phyloP scores from a whole-genome alignment of 2,113 vertebrate genomes.

The Crocuta crocuta region DNA sequence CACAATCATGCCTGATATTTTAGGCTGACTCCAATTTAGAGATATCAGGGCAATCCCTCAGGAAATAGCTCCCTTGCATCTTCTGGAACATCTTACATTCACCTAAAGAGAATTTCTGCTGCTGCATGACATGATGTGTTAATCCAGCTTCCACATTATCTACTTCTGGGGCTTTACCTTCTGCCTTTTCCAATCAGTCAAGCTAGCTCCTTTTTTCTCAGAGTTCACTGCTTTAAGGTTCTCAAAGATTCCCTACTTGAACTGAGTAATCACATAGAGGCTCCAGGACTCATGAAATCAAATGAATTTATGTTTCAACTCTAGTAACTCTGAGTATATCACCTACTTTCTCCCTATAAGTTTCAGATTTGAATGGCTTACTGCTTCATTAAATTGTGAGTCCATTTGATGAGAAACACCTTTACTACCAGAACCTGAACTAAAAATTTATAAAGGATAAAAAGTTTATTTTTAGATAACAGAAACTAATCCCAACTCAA shows the following conservation, averaged over 20 bases:
- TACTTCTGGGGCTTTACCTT: slow-evolving; percentile 33
- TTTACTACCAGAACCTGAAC: background rate
- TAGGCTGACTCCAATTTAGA: background rate
- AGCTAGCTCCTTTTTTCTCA: slow-evolving; percentile 38
- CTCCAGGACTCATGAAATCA: slow-evolving; percentile 52
- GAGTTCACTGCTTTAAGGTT: slow-evolving; percentile 58
- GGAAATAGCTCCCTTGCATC: background rate
- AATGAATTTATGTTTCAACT: slow-evolving; percentile 68
- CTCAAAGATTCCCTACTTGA: slow-evolving; percentile 38
- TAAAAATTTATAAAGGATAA: slow-evolving; percentile 46
- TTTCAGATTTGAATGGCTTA: slow-evolving; percentile 33
- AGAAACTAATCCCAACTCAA: slow-evolving; percentile 26
- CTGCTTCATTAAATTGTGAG: slow-evolving; percentile 59
- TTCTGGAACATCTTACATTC: background rate
- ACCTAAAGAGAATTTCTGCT: background rate
- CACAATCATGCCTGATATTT: background rate
- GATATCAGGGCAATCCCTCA: background rate
- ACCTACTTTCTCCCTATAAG: slow-evolving; percentile 6
- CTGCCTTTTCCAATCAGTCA: slow-evolving; percentile 66
- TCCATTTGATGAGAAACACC: slow-evolving; percentile 24
- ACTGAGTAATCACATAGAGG: slow-evolving; percentile 1
- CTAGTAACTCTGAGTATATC: background rate
- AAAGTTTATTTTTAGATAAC: slow-evolving; percentile 54
- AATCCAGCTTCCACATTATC: background rate
- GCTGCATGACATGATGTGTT: background rate